Evolutionary conservation across 2,888 invertebrate genomes (phyloP).

Genomic region (Allolobophora icterica): DNA sequence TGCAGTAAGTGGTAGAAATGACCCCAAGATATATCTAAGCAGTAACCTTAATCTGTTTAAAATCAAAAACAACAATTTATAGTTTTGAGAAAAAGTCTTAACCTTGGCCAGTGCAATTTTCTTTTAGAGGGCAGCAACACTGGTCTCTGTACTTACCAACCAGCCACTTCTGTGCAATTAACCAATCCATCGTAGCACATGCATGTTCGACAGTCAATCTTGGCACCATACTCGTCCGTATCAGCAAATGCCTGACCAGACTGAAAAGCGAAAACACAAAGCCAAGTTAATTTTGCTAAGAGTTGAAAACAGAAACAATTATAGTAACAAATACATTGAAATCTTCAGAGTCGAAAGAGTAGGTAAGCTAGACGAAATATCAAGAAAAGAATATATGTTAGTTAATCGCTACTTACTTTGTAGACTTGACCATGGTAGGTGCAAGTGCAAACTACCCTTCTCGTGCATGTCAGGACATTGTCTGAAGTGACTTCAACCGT

Average conservation of each 20-base stretch:
- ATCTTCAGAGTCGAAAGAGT: not conserved
- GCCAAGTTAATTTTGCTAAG: not conserved
- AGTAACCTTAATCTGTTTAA: not conserved
- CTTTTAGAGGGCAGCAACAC: not conserved
- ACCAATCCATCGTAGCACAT: constrained; percentile 20
- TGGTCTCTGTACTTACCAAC: constrained; percentile 12
- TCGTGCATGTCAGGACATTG: constrained; percentile 22
- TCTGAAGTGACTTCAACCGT: not conserved
- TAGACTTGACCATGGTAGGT: constrained; percentile 21
- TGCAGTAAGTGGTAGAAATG: not conserved
- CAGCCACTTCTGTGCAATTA: not conserved
- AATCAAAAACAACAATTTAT: not conserved
- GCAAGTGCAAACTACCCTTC: constrained; percentile 24
- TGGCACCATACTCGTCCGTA: not conserved
- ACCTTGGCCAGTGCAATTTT: not conserved
- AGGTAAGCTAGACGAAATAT: not conserved
- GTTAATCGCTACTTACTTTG: not conserved
- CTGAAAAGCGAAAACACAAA: not conserved
- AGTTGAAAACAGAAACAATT: too few species aligned
- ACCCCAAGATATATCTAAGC: not conserved
- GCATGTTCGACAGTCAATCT: constrained; percentile 31
- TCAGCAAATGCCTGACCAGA: constrained; percentile 31
- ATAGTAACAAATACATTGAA: too few species aligned
- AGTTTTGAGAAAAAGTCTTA: not conserved
- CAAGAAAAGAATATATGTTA: not conserved